A percentile compares a stretch with the other conserved stretches of the same genome.
phyloP scores from a whole-genome alignment of 2,797 vertebrate species.

The Muscicapa comitata region DNA sequence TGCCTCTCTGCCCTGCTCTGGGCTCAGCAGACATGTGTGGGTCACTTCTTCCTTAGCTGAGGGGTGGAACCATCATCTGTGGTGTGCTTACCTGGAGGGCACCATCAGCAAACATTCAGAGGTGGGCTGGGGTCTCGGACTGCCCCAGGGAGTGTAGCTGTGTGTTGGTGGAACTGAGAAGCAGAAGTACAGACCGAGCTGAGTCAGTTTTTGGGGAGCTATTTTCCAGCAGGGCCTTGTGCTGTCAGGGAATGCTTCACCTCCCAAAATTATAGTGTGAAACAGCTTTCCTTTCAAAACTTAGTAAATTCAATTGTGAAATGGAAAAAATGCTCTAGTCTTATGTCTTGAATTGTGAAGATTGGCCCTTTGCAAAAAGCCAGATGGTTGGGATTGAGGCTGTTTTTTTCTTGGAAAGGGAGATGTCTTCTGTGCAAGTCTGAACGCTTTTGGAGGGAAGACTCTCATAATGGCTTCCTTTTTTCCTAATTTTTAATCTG shows the following conservation, averaged over 20 bases:
- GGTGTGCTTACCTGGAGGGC: not conserved
- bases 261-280: not conserved
- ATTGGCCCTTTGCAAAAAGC: not conserved
- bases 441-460: not conserved
- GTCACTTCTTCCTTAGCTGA: not conserved
- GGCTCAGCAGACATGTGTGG: accelerated
- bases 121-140: not conserved
- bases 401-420: not conserved
- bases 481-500: not conserved
- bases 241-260: not conserved
- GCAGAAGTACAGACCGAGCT: accelerated
- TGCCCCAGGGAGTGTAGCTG: not conserved
- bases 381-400: not conserved
- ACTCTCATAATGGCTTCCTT: not conserved
- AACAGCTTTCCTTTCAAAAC: not conserved
- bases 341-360: not conserved
- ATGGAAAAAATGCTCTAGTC: not conserved
- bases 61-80: too few relatives aligned
- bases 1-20: not conserved
- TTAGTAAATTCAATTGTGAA: not conserved
- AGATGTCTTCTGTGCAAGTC: not conserved
- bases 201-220: too few relatives aligned
- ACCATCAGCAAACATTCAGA: accelerated
- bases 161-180: not conserved
- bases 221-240: not conserved